Evolutionary conservation across 2,888 invertebrate species (phyloP).

Genomic region (Machimus rusticus): DNA sequence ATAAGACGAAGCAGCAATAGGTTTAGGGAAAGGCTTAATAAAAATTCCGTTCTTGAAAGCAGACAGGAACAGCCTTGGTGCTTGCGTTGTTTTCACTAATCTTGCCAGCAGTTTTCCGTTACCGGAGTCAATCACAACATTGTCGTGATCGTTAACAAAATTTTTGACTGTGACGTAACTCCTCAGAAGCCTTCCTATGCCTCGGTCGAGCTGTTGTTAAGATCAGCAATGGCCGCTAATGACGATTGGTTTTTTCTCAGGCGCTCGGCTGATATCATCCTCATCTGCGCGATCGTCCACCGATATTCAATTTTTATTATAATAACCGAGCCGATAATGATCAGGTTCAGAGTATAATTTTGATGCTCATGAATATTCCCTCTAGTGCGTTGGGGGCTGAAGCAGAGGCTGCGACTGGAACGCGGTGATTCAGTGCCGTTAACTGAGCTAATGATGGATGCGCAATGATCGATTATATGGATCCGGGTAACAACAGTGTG

Average conservation of each 20-base stretch:
- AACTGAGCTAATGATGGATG: slow-evolving; percentile 34
- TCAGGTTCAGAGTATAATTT: slow-evolving; percentile 32
- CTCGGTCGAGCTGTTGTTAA: not conserved
- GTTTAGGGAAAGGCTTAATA: not conserved
- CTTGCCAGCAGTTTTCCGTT: not conserved
- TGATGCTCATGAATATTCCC: slow-evolving; percentile 34
- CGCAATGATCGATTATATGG: slow-evolving; percentile 31
- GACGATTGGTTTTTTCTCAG: slow-evolving; percentile 10
- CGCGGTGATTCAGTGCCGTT: slow-evolving; percentile 29
- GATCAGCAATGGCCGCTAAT: slow-evolving; percentile 8
- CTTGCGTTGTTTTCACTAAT: not conserved
- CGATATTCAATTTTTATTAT: slow-evolving; percentile 37
- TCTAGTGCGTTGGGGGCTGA: not conserved
- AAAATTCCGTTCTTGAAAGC: slow-evolving; percentile 20
- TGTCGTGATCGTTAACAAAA: not conserved
- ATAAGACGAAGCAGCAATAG: not conserved
- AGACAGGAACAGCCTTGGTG: slow-evolving; percentile 4
- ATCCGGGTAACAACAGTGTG: slow-evolving; percentile 28
- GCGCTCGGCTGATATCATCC: not conserved
- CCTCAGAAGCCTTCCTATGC: not conserved
- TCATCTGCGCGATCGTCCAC: not conserved
- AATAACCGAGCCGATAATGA: slow-evolving; percentile 33
- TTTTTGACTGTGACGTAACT: slow-evolving; percentile 22
- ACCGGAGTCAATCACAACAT: not conserved
- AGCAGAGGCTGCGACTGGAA: not conserved